phyloP scores from a whole-genome alignment of 2,797 vertebrate species.

The Myiotriccus ornatus region DNA sequence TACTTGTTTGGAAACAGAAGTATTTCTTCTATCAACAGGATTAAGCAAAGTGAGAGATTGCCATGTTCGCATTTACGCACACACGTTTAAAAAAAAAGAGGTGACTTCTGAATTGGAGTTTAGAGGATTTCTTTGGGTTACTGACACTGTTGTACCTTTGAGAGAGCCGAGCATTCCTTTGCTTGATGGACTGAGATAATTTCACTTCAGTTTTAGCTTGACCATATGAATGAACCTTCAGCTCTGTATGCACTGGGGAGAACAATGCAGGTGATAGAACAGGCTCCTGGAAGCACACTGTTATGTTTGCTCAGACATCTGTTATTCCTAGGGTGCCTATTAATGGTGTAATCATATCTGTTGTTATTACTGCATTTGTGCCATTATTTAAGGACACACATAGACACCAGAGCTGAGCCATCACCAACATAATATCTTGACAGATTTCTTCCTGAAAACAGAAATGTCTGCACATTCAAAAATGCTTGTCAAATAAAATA shows the following conservation, averaged over 20 bases:
- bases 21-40: background rate
- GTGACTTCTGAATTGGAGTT: background rate
- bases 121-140: background rate
- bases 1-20: background rate
- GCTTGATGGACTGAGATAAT: background rate
- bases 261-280: background rate
- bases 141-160: fast-evolving
- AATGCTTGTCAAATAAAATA: background rate
- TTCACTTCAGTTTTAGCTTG: background rate
- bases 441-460: background rate
- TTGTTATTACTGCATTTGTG: background rate
- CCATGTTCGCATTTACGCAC: background rate
- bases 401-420: background rate
- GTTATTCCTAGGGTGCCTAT: background rate
- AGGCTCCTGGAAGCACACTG: background rate
- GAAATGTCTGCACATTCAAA: background rate
- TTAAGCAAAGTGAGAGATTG: background rate
- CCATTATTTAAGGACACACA: background rate
- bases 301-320: background rate
- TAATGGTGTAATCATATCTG: background rate
- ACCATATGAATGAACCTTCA: background rate
- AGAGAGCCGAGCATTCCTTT: background rate
- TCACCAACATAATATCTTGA: background rate
- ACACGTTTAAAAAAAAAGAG: background rate
- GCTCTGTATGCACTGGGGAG: background rate